Percentiles rank a stretch among this genome's conserved stretches.
These are phyloP conservation scores for Hypena proboscidalis DNA, from an alignment of 2,888 invertebrate genomes.

Conservation along the genomic window DNA sequence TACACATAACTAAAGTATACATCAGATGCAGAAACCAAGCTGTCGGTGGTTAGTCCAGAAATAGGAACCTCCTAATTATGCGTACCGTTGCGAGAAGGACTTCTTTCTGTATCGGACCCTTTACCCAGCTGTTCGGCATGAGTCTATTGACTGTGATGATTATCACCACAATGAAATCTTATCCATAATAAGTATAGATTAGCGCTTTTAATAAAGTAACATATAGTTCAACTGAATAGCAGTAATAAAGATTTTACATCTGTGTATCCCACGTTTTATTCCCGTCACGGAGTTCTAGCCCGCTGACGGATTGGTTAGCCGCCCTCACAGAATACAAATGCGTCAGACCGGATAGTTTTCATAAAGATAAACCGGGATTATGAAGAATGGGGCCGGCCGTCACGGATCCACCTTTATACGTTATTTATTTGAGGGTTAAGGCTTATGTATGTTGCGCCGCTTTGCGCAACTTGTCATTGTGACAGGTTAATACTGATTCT, in stretches of 20 bases:
- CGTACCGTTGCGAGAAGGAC: too few relatives aligned
- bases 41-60: too few relatives aligned
- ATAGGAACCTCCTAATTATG: too few relatives aligned
- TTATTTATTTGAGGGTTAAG: constrained; percentile 48
- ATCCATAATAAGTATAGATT: too few relatives aligned
- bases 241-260: constrained; percentile 8
- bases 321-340: constrained; percentile 62
- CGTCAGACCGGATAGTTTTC: constrained; percentile 61
- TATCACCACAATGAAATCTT: too few relatives aligned
- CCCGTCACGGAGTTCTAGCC: constrained; percentile 56
- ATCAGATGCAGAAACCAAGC: too few relatives aligned
- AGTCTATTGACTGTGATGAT: too few relatives aligned
- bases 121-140: too few relatives aligned
- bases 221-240: too few relatives aligned
- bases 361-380: constrained; percentile 72
- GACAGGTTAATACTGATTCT: constrained; percentile 26
- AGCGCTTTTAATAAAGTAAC: too few relatives aligned
- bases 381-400: constrained; percentile 58
- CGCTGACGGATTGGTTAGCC: constrained; percentile 68
- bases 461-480: constrained; percentile 26
- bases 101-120: too few relatives aligned
- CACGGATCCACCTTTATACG: constrained; percentile 45
- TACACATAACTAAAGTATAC: too few relatives aligned
- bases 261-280: constrained; percentile 40
- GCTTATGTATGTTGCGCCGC: constrained; percentile 42